Percentiles rank a stretch among this genome's conserved stretches.
Conservation (phyloP, 1,140 invertebrate genomes). For the Leptinotarsa lineolata region DNA sequence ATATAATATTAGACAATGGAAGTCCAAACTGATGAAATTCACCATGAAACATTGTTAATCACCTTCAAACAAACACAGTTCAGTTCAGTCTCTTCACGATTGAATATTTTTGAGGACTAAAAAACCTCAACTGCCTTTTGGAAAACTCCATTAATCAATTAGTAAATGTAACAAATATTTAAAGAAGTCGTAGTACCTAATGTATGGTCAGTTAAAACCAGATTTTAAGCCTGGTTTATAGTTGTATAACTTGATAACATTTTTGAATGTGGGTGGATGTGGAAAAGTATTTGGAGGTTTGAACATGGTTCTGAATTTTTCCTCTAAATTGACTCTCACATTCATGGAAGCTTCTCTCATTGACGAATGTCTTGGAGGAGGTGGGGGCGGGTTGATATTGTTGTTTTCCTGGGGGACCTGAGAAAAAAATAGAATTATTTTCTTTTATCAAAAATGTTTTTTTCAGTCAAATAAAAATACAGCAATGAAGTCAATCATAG, state of each 20-base stretch:
- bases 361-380: constrained; percentile 51
- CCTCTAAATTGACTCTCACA: constrained; percentile 42
- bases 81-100: no score
- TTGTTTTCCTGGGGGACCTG: constrained; percentile 37
- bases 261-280: constrained; percentile 46
- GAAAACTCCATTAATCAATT: constrained; percentile 28
- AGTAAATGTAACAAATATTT: constrained; percentile 31
- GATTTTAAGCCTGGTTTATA: constrained; percentile 45
- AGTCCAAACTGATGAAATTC: no score
- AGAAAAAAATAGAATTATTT: constrained; percentile 10
- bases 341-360: constrained; percentile 42
- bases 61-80: no score
- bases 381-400: constrained; percentile 45
- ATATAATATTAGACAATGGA: no score
- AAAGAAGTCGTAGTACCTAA: constrained; percentile 18
- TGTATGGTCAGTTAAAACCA: constrained; percentile 2
- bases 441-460: no score
- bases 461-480: no score
- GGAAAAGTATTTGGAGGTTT: constrained; percentile 46
- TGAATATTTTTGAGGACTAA: neutral
- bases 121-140: constrained; percentile 5
- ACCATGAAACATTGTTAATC: no score
- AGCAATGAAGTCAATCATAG: no score
- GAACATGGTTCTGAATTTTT: constrained; percentile 47
- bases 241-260: constrained; percentile 49